Conservation (phyloP, 2,888 invertebrate species). For the Gymnosoma rotundatum region DNA sequence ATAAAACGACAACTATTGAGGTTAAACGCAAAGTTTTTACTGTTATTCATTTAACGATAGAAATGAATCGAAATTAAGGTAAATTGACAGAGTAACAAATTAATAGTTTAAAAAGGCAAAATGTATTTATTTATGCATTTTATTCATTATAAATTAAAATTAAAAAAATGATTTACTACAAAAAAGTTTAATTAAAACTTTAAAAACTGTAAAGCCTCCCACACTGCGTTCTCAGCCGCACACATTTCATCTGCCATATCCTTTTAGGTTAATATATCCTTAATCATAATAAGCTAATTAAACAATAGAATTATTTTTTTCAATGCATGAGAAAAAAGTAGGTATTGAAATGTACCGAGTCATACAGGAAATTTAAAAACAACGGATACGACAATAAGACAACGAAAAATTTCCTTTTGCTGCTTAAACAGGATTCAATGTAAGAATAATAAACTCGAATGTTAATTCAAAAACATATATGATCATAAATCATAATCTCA, state of each 20-base stretch:
- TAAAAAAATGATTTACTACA: neutral
- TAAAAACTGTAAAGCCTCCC: slow-evolving; percentile 26
- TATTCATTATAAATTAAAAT: slow-evolving; percentile 1
- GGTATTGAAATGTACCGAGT: slow-evolving; percentile 64
- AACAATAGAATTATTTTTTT: slow-evolving; percentile 50
- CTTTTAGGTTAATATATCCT: slow-evolving; percentile 37
- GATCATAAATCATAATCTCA: slow-evolving; percentile 62
- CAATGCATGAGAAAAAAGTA: slow-evolving; percentile 10
- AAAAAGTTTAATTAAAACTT: slow-evolving; percentile 61
- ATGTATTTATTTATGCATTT: neutral
- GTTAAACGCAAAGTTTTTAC: slow-evolving; percentile 49
- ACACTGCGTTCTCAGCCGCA: neutral
- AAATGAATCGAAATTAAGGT: slow-evolving; percentile 29
- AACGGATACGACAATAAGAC: slow-evolving; percentile 71
- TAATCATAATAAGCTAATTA: slow-evolving; percentile 67
- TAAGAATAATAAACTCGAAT: slow-evolving; percentile 53
- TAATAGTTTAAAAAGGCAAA: slow-evolving; percentile 43
- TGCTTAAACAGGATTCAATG: slow-evolving; percentile 53
- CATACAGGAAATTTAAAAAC: slow-evolving; percentile 71
- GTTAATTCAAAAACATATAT: slow-evolving; percentile 66
- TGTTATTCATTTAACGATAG: slow-evolving; percentile 2
- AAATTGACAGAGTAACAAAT: slow-evolving; percentile 50
- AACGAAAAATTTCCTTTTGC: slow-evolving; percentile 60
- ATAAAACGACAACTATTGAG: slow-evolving; percentile 42
- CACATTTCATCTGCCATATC: slow-evolving; percentile 7